Conservation (phyloP, 2,113 vertebrate genomes). For the Micromys minutus region DNA sequence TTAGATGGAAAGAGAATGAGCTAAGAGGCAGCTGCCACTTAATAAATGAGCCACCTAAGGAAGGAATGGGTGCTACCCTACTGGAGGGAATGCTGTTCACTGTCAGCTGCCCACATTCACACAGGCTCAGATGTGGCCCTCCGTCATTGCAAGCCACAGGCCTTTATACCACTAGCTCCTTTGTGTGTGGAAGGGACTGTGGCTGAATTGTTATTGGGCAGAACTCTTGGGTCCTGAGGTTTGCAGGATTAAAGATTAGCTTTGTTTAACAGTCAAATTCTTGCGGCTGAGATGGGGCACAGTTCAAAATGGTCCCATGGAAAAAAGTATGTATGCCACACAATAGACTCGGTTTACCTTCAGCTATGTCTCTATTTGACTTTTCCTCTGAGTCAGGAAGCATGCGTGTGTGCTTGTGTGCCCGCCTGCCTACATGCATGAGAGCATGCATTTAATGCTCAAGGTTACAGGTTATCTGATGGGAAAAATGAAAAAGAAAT, state of each 20-base stretch:
- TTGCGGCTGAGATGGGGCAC: background rate
- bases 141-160: background rate
- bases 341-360: background rate
- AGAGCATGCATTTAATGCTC: background rate
- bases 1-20: background rate
- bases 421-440: background rate
- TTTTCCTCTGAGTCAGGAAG: background rate
- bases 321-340: background rate
- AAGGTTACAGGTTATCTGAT: background rate
- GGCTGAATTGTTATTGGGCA: background rate
- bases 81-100: background rate
- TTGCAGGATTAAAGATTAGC: constrained; percentile 3
- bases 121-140: background rate
- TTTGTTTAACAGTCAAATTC: constrained; percentile 14
- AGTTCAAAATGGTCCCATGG: background rate
- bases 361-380: background rate
- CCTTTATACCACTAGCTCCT: background rate
- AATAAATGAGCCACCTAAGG: background rate
- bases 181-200: background rate
- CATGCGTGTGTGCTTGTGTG: background rate
- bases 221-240: background rate
- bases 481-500: background rate
- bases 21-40: background rate
- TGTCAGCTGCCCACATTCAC: background rate
- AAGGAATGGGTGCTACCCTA: background rate